phyloP scores from a whole-genome alignment of 2,888 invertebrate species.

The Callyntrura guangdongensis region DNA sequence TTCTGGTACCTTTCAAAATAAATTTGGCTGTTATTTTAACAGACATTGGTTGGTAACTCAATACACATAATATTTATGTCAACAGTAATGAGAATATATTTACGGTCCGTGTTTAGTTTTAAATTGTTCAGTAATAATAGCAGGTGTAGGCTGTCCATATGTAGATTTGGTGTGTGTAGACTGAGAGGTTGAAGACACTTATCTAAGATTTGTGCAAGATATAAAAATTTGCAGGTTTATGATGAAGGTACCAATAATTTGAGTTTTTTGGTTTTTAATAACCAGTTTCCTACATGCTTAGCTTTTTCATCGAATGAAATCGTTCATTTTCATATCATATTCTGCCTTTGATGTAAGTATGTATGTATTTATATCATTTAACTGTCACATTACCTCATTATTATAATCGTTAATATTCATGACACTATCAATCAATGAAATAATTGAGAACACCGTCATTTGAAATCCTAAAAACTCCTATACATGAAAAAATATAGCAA shows the following conservation, averaged over 20 bases:
- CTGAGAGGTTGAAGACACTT: neutral
- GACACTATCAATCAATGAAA: no score
- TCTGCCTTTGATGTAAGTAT: neutral
- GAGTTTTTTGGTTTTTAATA: neutral
- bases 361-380: slow-evolving; percentile 2
- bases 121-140: neutral
- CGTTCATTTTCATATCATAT: neutral
- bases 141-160: neutral
- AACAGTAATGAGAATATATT: neutral
- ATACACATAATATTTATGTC: slow-evolving; percentile 3
- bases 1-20: neutral
- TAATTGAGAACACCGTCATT: no score
- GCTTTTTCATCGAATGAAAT: neutral
- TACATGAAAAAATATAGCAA: no score
- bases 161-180: neutral
- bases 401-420: neutral
- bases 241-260: neutral
- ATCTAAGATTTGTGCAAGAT: neutral
- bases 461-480: no score
- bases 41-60: neutral
- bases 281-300: no score
- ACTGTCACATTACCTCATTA: neutral
- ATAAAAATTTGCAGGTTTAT: slow-evolving; percentile 24
- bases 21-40: neutral
- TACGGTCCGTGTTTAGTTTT: neutral